Evolutionary conservation across 2,888 invertebrate genomes (phyloP).

Genomic region (Spisula solida): DNA sequence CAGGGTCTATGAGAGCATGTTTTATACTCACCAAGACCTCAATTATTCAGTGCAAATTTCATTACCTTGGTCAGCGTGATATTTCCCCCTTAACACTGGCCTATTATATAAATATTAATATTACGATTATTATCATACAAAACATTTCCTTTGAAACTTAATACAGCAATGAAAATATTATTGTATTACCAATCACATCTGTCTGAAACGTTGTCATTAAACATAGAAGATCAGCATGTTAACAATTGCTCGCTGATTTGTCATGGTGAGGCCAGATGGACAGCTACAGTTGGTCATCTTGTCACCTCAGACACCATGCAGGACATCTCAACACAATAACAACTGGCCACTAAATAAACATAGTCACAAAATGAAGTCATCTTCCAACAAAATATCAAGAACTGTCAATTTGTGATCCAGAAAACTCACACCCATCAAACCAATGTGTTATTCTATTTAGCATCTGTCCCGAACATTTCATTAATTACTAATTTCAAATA

Average conservation of each 20-base stretch:
- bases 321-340: neutral
- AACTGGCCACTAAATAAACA: constrained; percentile 4
- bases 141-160: neutral
- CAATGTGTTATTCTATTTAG: neutral
- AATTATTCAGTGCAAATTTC: constrained; percentile 5
- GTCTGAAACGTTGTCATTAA: neutral
- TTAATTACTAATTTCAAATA: neutral
- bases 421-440: neutral
- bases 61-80: constrained; percentile 10
- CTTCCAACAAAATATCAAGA: neutral
- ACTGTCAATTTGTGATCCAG: neutral
- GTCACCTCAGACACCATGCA: neutral
- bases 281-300: constrained; percentile 16
- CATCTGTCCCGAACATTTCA: neutral
- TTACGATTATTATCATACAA: neutral
- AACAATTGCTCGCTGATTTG: neutral
- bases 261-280: neutral
- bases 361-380: neutral
- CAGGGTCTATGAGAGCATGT: neutral
- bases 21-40: neutral
- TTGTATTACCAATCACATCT: constrained; percentile 2
- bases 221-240: constrained; percentile 8
- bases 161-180: neutral
- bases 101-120: neutral
- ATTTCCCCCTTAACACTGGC: constrained; percentile 4